These are phyloP conservation scores for Agrilus cyanescens DNA, from an alignment of 2,888 invertebrate genomes.

Conservation along the genomic window DNA sequence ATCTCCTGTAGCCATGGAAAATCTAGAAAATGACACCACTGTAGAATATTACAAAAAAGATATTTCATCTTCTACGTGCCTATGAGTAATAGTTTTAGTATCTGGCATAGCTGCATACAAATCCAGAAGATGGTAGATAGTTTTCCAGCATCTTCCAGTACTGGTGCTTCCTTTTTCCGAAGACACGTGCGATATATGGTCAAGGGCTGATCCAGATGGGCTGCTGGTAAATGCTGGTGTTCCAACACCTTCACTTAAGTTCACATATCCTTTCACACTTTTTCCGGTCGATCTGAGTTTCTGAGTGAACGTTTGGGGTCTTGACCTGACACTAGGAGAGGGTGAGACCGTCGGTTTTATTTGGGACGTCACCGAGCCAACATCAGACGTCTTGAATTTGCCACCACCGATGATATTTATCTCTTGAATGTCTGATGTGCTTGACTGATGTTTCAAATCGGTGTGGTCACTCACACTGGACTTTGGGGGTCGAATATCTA, in stretches of 20 bases:
- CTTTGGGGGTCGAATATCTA: conserved; percentile 32
- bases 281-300: conserved; percentile 75
- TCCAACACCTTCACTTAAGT: conserved; percentile 62
- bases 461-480: conserved; percentile 33
- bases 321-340: conserved; percentile 42
- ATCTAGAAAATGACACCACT: conserved; percentile 31
- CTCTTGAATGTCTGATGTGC: conserved; percentile 52
- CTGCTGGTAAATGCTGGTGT: conserved; percentile 56
- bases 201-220: conserved; percentile 46
- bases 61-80: conserved; percentile 28
- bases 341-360: conserved; percentile 39
- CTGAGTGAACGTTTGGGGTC: conserved; percentile 83
- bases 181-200: conserved; percentile 36
- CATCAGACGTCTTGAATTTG: conserved; percentile 36
- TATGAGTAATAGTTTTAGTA: conserved; percentile 79
- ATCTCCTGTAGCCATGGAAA: conserved; percentile 55
- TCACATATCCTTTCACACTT: conserved; percentile 76
- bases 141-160: conserved; percentile 75
- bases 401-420: conserved; percentile 26
- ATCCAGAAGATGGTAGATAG: conserved; percentile 82
- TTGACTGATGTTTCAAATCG: conserved; percentile 47
- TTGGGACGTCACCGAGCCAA: conserved; percentile 29
- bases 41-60: conserved; percentile 1
- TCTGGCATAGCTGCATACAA: conserved; percentile 91
- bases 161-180: conserved; percentile 35